phyloP scores from a whole-genome alignment of 2,888 invertebrate species.

The Sarcophaga caerulescens region DNA sequence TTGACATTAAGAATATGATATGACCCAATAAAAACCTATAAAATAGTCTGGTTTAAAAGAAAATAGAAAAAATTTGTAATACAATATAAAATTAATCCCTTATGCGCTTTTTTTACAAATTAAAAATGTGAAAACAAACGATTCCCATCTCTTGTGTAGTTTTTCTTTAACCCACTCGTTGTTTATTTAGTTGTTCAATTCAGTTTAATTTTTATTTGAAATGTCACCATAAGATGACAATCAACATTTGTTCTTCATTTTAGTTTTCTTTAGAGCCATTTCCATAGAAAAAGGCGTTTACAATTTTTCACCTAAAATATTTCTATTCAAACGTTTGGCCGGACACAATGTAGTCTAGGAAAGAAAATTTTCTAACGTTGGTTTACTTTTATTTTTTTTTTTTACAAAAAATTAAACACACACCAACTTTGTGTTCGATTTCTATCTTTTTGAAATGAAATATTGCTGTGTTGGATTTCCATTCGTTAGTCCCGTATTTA shows the following conservation, averaged over 20 bases:
- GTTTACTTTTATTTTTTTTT: background rate
- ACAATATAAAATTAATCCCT: too few species aligned
- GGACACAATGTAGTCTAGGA: background rate
- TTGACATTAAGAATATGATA: too few species aligned
- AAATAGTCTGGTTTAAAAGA: too few species aligned
- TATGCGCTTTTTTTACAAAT: too few species aligned
- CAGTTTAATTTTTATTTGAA: slow-evolving; percentile 8
- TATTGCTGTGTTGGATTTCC: background rate
- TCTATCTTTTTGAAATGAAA: background rate
- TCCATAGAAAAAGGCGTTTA: background rate
- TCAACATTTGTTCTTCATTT: slow-evolving; percentile 3
- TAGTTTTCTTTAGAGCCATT: background rate
- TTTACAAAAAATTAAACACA: background rate
- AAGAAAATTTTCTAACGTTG: background rate
- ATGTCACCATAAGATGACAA: slow-evolving; percentile 22
- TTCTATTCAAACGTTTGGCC: background rate
- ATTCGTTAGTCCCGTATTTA: background rate
- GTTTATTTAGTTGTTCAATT: background rate
- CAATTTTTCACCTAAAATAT: background rate
- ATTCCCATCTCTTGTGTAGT: background rate
- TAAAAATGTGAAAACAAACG: background rate
- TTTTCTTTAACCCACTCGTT: background rate
- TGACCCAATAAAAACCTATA: too few species aligned
- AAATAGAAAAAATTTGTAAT: too few species aligned
- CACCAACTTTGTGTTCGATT: background rate